Evolutionary conservation across 1,140 invertebrate genomes (phyloP), one percentile per base, ranked within the genome.

Genomic region (Drosophila tristis): DNA sequence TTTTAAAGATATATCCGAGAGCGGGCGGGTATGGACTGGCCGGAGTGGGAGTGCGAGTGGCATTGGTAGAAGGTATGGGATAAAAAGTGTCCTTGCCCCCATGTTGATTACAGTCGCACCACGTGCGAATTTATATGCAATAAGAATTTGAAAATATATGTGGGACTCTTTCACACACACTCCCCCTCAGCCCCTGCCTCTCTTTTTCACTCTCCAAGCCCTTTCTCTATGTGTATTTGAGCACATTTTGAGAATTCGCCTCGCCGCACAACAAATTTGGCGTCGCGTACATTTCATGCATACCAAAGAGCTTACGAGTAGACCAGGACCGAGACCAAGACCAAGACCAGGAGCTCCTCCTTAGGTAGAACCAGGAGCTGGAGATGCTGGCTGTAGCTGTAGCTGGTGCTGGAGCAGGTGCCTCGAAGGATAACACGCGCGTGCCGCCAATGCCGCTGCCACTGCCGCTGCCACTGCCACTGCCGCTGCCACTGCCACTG

Each of bases 91-190:
- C 79, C 84, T 84, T 74, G 72, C 72, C 54, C 54, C 49, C 65
- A 63, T 49, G 84, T 89, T 87, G 84, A 87, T 87, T 87, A 87
- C 76, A 87, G 84, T 89, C 84, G 79, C 79, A 87, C 84, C 84
- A 87, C 84, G 84, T 87, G 84, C 82, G 79, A 89, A 89, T 89
- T 89, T 89, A 89, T 89, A 89, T 84, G 84, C 84, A 89, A 89
- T 89, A 89, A 89, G 79, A 89, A 89, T 89, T 89, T 74, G 79
- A 90, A 89, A 89, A 87, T 87, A 87, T 89, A 89, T 74, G 73
- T 71, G 67, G 8, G 53, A 70, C 65, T 66, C 31, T 56, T 15
- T 4, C 39, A 13, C 5, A 39, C 49, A 20, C 48, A 50, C 16
- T 7, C 20, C 20, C 20, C 20, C 16, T 16, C 16, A 16, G 16